phyloP scores from a whole-genome alignment of 2,113 vertebrate species.

The western clawed frog (Xenopus tropicalis) region UCB_Xtro_10.0 CM004451.2:44307001-44307500 shows the following conservation, averaged over 20 bases:
- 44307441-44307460: no score
- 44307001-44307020: neutral
- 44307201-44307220: slow-evolving; percentile 68
- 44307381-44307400: no score
- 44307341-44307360: slow-evolving; percentile 85
- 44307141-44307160: neutral
- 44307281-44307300: slow-evolving; percentile 86
- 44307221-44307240: slow-evolving; percentile 65
- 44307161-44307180: slow-evolving; percentile 47
- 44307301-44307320: slow-evolving; percentile 95
- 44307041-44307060: neutral
- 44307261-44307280: slow-evolving; percentile 68
- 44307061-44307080: neutral
- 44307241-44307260: slow-evolving; percentile 63
- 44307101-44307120: slow-evolving; percentile 38
- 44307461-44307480: no score
- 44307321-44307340: slow-evolving; percentile 98
- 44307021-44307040: neutral
- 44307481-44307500: no score
- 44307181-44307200: slow-evolving; percentile 68
- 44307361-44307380: no score
- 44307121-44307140: slow-evolving; percentile 53
- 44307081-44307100: slow-evolving; percentile 40
- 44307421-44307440: no score
- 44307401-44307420: no score